Base-by-base conservation (phyloP, 53 echinoderm and acorn worm genomes). In the Paracentrotus lividus region DNA sequence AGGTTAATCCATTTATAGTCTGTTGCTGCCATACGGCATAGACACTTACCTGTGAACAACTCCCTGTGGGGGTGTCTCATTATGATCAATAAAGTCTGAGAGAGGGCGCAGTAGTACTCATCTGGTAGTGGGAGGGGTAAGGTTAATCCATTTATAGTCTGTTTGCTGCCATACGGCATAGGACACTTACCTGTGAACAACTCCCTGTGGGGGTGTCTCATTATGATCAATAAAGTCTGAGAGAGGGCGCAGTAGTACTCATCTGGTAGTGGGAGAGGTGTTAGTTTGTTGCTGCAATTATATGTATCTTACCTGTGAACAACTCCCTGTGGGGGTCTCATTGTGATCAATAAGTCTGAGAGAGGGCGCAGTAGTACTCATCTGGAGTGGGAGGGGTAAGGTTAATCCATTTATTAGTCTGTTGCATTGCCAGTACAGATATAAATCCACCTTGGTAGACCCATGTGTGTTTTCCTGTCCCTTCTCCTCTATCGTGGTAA, bases 241-340 rank as follows among this genome's bases (percentile, higher is more conserved):
- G 42, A 99, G 97, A n/a, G 97, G 31, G 97, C 97, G 60, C 96
- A 99, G 95, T 99, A 96, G 18, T 95, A 88, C 42, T 99, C 97
- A 13, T 95, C 99, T 45, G 99, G 95, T 24, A 97, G 92, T 1
- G 99, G 99, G 16, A 99, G 93, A 23, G 96, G 94, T 94, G 89
- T 38, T 51, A 24, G 92, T 94, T 85, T 95, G 96, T 68, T 96
- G 95, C 90, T 97, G 88, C 99, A 97, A 99, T 16, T 55, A 84
- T 96, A 99, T 58, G 86, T 90, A n/a, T n/a, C n/a, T n/a, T n/a
- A n/a, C n/a, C n/a, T n/a, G n/a, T n/a, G n/a, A n/a, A n/a, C n/a
- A n/a, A n/a, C n/a, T n/a, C 97, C 10, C 94, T 7, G 96, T 96
- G 27, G 96, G n/a, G 94, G 96, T 95, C 94, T 97, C 97, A 55